phyloP scores from a whole-genome alignment of 2,888 invertebrate species.

The Miltochrista miniata region DNA sequence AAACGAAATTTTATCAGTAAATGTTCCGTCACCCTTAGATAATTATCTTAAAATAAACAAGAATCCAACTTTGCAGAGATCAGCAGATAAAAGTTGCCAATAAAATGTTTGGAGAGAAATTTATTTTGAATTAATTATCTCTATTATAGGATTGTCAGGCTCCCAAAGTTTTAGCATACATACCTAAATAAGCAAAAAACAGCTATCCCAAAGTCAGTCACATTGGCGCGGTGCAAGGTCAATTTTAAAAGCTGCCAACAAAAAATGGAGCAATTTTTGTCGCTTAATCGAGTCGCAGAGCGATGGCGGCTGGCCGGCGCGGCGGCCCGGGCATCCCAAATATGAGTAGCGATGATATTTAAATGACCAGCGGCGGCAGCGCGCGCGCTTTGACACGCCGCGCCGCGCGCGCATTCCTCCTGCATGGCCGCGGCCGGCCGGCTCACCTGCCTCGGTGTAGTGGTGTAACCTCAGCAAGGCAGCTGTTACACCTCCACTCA shows the following conservation, averaged over 20 bases:
- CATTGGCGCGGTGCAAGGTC: slow-evolving; percentile 28
- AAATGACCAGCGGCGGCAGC: slow-evolving; percentile 47
- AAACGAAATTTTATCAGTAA: no score
- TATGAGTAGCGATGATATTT: slow-evolving; percentile 61
- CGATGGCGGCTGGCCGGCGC: slow-evolving; percentile 1
- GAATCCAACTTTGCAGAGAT: no score
- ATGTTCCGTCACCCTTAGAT: no score
- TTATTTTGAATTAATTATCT: no score
- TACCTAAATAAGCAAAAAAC: slow-evolving; percentile 7
- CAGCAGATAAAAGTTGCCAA: no score
- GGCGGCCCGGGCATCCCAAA: slow-evolving; percentile 36
- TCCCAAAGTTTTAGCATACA: neutral
- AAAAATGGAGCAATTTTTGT: slow-evolving; percentile 58
- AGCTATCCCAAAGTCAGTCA: slow-evolving; percentile 2
- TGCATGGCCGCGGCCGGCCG: no score
- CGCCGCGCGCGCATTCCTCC: slow-evolving; percentile 33
- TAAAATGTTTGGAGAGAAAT: no score
- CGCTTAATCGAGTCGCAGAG: slow-evolving; percentile 47
- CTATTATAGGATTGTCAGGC: no score
- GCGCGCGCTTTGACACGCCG: slow-evolving; percentile 40
- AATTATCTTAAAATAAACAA: no score
- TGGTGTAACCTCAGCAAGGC: no score
- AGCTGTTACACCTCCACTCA: neutral
- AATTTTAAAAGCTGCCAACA: slow-evolving; percentile 29
- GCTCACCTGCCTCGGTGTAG: no score